These are phyloP conservation scores for Notospermus geniculatus DNA, from an alignment of 1,140 invertebrate genomes.

Conservation along the genomic window DNA sequence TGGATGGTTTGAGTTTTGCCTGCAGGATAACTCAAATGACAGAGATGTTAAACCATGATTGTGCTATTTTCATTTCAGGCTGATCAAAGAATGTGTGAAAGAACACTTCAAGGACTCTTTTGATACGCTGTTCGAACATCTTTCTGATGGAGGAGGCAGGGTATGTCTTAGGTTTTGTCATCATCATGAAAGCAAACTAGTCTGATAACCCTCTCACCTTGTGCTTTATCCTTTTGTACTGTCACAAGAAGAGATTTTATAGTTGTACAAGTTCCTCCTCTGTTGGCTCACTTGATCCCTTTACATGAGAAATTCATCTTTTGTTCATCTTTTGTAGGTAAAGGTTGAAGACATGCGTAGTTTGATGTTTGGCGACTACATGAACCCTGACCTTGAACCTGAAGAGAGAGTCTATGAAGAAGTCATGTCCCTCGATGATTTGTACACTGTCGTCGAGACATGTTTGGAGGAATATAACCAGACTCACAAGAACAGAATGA, in stretches of 20 bases:
- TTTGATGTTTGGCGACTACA: constrained; percentile 66
- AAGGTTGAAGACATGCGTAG: constrained; percentile 57
- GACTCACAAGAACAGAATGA: constrained; percentile 57
- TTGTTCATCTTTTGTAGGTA: constrained; percentile 52
- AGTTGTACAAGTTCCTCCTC: neutral
- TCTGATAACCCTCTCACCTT: no score
- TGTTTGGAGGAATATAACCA: constrained; percentile 57
- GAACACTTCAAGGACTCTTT: constrained; percentile 71
- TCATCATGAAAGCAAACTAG: neutral
- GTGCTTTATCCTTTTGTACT: neutral
- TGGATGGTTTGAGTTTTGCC: no score
- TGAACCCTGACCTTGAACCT: constrained; percentile 74
- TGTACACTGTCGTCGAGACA: constrained; percentile 56
- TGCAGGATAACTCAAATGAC: no score
- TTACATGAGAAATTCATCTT: neutral
- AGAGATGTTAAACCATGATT: neutral
- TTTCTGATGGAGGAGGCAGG: constrained; percentile 44
- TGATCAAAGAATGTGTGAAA: constrained; percentile 65
- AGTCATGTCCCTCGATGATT: constrained; percentile 66
- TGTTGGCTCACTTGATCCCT: neutral
- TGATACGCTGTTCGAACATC: constrained; percentile 62
- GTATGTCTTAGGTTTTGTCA: constrained; percentile 46
- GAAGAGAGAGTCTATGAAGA: constrained; percentile 85
- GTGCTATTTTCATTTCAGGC: constrained; percentile 26
- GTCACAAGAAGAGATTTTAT: neutral